Percentiles rank a stretch among this genome's conserved stretches.
Conservation (phyloP, 2,888 invertebrate species). For the Platerodrilus igneus region DNA sequence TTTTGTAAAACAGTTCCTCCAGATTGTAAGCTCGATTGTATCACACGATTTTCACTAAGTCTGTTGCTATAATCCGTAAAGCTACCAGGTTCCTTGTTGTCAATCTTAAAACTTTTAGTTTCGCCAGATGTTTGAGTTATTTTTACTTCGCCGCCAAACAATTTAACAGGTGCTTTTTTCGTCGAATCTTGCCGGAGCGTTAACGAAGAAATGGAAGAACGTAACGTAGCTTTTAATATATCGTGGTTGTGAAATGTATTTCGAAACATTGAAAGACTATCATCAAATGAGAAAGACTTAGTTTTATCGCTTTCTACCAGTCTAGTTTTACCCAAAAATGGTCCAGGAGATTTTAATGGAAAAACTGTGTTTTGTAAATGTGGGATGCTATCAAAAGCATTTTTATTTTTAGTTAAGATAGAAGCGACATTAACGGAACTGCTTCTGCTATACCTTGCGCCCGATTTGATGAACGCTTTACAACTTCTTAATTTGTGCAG, state of each 20-base stretch:
- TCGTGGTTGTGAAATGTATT: conserved; percentile 22
- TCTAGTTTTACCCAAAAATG: conserved; percentile 74
- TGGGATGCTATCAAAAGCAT: conserved; percentile 46
- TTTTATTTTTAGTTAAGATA: conserved; percentile 47
- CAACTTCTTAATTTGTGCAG: conserved; percentile 77
- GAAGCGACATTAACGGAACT: conserved; percentile 49
- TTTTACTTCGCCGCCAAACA: conserved; percentile 76
- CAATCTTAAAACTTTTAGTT: conserved; percentile 54
- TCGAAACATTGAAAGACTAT: conserved; percentile 33
- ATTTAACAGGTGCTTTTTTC: conserved; percentile 51
- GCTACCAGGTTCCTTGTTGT: conserved; percentile 36
- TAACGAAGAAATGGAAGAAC: conserved; percentile 38
- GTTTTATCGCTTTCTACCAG: conserved; percentile 60
- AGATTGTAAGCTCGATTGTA: conserved; percentile 76
- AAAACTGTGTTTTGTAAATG: conserved; percentile 43
- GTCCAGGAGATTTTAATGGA: conserved; percentile 77
- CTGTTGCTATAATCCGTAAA: conserved; percentile 39
- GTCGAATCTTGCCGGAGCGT: conserved; percentile 36
- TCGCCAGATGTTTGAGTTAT: conserved; percentile 66
- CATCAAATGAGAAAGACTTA: conserved; percentile 47
- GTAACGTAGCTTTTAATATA: conserved; percentile 26
- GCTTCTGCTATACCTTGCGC: conserved; percentile 44
- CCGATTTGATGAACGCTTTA: conserved; percentile 54
- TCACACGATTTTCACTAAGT: conserved; percentile 57
- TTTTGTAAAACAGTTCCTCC: conserved; percentile 66